Evolutionary conservation across 2,113 vertebrate species (phyloP).

Genomic region (Talpa occidentalis): DNA sequence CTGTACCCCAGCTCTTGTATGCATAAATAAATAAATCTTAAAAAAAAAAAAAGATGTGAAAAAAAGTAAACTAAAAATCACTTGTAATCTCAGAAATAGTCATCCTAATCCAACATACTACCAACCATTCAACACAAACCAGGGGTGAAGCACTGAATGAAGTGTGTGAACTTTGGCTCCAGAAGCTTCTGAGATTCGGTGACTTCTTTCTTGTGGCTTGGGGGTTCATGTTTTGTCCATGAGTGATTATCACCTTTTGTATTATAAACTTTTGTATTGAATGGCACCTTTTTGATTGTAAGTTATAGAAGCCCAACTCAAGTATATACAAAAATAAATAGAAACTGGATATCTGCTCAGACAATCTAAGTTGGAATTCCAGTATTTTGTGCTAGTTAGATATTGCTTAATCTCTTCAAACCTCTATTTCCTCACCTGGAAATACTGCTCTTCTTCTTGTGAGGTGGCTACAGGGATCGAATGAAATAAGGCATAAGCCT

Average conservation of each 20-base stretch:
- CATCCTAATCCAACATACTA: not conserved
- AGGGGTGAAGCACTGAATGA: not conserved
- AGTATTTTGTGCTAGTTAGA: not conserved
- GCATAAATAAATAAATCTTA: too few species aligned
- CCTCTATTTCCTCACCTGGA: not conserved
- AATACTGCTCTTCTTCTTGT: not conserved
- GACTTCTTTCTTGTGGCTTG: not conserved
- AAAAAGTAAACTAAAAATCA: slow-evolving; percentile 11
- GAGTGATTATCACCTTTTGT: not conserved
- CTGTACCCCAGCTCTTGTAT: too few species aligned
- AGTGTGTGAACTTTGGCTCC: not conserved
- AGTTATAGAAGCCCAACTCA: not conserved
- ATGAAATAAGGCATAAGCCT: not conserved
- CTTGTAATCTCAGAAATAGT: slow-evolving; percentile 9
- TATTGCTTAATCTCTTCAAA: not conserved
- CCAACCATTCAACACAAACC: not conserved
- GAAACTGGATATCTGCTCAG: not conserved
- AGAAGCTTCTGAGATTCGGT: not conserved
- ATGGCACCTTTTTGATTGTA: not conserved
- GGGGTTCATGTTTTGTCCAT: not conserved
- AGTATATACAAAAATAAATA: not conserved
- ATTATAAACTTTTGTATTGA: not conserved
- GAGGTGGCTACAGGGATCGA: not conserved
- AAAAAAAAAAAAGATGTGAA: too few species aligned
- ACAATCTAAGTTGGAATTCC: not conserved